Evolutionary conservation across 2,888 invertebrate species (phyloP).

Genomic region (Hesperia comma): DNA sequence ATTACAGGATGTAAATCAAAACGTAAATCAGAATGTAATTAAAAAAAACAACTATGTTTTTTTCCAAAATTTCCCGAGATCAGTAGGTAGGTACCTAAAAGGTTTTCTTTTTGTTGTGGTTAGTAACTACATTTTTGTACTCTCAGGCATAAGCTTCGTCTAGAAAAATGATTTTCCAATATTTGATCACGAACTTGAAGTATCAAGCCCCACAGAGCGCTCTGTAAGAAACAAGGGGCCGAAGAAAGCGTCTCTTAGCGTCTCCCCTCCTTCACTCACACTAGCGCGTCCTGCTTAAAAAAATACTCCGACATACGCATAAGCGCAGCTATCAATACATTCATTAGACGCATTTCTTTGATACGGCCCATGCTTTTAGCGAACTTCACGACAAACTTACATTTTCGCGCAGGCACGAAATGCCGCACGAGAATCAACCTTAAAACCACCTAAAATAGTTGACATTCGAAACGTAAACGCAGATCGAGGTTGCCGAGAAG

Average conservation of each 20-base stretch:
- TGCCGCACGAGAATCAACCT: slow-evolving; percentile 50
- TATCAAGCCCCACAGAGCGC: slow-evolving; percentile 53
- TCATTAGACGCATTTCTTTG: slow-evolving; percentile 83
- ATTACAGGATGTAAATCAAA: too few relatives aligned
- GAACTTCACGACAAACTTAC: slow-evolving; percentile 54
- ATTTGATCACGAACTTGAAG: slow-evolving; percentile 40
- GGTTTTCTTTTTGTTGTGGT: too few relatives aligned
- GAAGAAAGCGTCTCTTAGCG: slow-evolving; percentile 82
- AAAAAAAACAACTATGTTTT: too few relatives aligned
- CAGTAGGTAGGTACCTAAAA: too few relatives aligned
- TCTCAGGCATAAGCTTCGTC: too few relatives aligned
- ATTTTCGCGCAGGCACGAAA: slow-evolving; percentile 43
- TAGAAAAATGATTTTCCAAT: neutral
- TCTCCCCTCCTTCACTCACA: slow-evolving; percentile 74
- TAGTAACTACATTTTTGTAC: too few relatives aligned
- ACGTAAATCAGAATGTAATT: too few relatives aligned
- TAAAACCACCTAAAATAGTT: slow-evolving; percentile 42
- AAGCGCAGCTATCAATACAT: slow-evolving; percentile 78
- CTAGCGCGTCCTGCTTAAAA: slow-evolving; percentile 62
- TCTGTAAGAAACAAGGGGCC: slow-evolving; percentile 78
- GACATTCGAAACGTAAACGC: slow-evolving; percentile 31
- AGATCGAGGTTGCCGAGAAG: slow-evolving; percentile 58
- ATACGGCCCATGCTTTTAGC: slow-evolving; percentile 77
- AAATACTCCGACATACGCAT: slow-evolving; percentile 70
- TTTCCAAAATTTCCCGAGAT: too few relatives aligned